Conservation (phyloP, 2,888 invertebrate genomes). For the Dynastes grantii region DNA sequence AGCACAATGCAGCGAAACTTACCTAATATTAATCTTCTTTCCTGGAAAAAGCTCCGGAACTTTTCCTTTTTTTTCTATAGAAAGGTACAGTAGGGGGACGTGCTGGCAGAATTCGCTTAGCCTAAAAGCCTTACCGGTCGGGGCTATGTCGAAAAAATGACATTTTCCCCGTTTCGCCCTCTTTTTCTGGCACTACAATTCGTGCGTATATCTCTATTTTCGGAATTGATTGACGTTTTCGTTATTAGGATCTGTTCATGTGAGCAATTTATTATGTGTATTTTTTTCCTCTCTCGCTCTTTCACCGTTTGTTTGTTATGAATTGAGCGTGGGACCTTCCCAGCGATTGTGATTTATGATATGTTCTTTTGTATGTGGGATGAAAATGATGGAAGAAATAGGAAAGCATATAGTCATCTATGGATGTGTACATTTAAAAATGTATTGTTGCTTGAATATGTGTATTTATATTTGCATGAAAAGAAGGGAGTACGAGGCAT, state of each 20-base stretch:
- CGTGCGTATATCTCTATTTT: constrained; percentile 24
- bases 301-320: constrained; percentile 16
- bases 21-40: constrained; percentile 35
- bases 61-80: constrained; percentile 1
- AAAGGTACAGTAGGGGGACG: constrained; percentile 10
- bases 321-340: constrained; percentile 8
- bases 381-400: not conserved
- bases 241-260: constrained; percentile 42
- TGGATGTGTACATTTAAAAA: too few relatives aligned
- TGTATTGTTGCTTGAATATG: too few relatives aligned
- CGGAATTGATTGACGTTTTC: constrained; percentile 36
- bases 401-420: too few relatives aligned
- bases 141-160: constrained; percentile 1
- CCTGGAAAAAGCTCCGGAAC: not conserved
- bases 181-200: not conserved
- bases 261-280: constrained; percentile 40
- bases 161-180: not conserved
- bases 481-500: too few relatives aligned
- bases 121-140: constrained; percentile 24
- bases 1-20: constrained; percentile 19
- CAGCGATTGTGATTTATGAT: constrained; percentile 20
- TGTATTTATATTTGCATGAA: too few relatives aligned
- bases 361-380: constrained; percentile 6
- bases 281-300: constrained; percentile 25
- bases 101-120: constrained; percentile 2